Base-by-base conservation (phyloP, 2,113 vertebrate species). In the Mastomys coucha region DNA sequence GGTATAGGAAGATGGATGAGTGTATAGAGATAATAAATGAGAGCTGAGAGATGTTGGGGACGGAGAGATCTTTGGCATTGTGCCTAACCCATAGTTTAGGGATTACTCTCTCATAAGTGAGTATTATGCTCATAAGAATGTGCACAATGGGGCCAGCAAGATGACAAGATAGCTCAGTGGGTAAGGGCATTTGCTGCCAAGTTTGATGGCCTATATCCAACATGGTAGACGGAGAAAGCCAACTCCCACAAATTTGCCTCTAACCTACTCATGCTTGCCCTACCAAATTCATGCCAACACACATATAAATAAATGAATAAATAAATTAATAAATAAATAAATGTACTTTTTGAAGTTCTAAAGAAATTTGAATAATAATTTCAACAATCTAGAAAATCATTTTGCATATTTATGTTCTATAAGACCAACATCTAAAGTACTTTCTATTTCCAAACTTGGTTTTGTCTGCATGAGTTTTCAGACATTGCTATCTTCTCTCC, bases 361-460 rank as follows among this genome's bases (percentile, higher is more conserved):
- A 36, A 65, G 39, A 86, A 36, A 86, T 4, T 3, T 63, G 0
- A 88, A 60, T 7, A 94, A 45, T 72, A 36, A 88, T 75, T 60
- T 31, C 17, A 93, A 28, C 53, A 72, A 39, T 91, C 1, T 86
- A 86, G 67, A 94, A 88, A 94, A 92, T n/a, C 20, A 53, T 89
- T 80, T 28, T 87, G 14, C 93, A 86, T 93, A 69, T 60, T 58
- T 91, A 69, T 69, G 33, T 80, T 39, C 75, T 49, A 56, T 8
- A 81, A 56, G 17, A 76, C 93, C 36, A 39, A 56, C 11, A 80
- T n/a, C 80, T 45, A 78, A 87, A 36, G 73, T 11, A 87, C 6
- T 91, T 92, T 91, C 17, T 39, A 92, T 22, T 70, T 91, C 14
- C 20, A 92, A 58, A 42, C 76, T 91, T 84, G 58, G 7, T 72